phyloP scores from a whole-genome alignment of 2,888 invertebrate species.

The Cephus rjabovi region DNA sequence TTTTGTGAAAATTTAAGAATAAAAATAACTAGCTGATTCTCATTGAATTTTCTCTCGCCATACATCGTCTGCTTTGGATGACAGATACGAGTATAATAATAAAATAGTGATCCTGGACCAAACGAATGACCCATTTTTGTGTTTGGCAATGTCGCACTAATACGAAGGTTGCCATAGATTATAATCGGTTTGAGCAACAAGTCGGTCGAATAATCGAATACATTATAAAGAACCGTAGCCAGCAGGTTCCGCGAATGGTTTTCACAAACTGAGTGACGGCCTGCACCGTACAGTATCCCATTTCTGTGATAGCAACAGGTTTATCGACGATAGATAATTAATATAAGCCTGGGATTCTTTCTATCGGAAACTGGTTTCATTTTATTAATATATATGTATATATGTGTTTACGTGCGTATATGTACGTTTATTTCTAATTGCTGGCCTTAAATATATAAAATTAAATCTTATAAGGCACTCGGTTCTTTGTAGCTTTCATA shows the following conservation, averaged over 20 bases:
- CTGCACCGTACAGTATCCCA: not conserved
- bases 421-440: not conserved
- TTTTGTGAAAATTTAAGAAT: not conserved
- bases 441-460: conserved; percentile 19
- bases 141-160: not conserved
- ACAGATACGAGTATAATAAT: not conserved
- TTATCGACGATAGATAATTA: not conserved
- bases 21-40: not conserved
- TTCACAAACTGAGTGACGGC: not conserved
- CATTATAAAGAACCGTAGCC: not conserved
- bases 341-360: not conserved
- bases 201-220: not conserved
- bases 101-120: not conserved
- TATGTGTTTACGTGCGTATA: not conserved
- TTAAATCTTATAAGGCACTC: conserved; percentile 35
- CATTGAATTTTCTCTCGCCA: not conserved
- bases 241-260: not conserved
- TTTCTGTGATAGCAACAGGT: not conserved
- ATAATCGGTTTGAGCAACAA: not conserved
- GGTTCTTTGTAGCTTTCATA: not conserved
- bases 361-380: conserved; percentile 2
- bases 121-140: not conserved
- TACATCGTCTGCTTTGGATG: not conserved
- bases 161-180: not conserved
- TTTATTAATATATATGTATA: conserved; percentile 3